phyloP scores from a whole-genome alignment of 2,113 vertebrate genomes.

The Rhinoptilus africanus region DNA sequence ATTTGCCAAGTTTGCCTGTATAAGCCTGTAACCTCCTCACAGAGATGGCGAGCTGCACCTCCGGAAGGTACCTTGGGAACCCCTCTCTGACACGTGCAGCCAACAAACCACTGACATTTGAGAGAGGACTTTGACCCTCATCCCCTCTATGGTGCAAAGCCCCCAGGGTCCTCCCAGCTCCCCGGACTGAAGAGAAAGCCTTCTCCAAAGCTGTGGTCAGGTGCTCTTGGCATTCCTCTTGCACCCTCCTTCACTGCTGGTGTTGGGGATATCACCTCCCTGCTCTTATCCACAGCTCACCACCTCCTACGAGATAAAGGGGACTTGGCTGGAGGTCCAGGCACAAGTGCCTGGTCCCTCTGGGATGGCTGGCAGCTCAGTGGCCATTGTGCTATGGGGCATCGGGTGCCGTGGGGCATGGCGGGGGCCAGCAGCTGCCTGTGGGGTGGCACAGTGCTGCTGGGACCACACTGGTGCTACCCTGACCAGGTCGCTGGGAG shows the following conservation, averaged over 20 bases:
- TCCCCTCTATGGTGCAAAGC: neutral
- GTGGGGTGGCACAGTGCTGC: neutral
- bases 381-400: rapidly evolving
- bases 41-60: rapidly evolving
- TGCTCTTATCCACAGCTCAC: neutral
- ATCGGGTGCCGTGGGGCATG: neutral
- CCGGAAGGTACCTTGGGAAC: neutral
- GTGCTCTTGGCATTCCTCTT: neutral
- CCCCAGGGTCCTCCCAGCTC: neutral
- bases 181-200: neutral
- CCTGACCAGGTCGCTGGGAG: neutral
- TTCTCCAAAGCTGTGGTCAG: neutral
- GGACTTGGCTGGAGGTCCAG: neutral
- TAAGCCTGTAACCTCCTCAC: neutral
- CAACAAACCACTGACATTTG: neutral
- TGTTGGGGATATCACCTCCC: neutral
- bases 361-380: neutral
- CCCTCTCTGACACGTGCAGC: neutral
- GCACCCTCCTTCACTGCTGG: neutral
- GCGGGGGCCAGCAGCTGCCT: neutral
- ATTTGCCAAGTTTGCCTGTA: neutral
- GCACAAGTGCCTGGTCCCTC: neutral
- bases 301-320: neutral
- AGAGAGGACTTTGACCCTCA: neutral
- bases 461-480: neutral